Evolutionary conservation across 2,113 vertebrate species (phyloP), one percentile per base, ranked within the genome.

Genomic region (Mirounga angustirostris): DNA sequence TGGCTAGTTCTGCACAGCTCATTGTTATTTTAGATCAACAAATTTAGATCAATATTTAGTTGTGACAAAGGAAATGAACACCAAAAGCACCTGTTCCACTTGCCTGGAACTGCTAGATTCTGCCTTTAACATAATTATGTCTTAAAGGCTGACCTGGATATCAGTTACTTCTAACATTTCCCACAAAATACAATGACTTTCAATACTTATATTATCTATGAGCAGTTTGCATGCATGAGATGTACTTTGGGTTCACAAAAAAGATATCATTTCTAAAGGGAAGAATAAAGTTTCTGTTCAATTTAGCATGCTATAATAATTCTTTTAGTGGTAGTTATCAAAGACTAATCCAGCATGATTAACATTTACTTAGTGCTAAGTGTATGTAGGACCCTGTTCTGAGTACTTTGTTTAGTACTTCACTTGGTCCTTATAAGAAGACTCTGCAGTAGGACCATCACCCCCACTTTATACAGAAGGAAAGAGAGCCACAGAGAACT

Each of bases 21-120:
- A 88, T 24, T 81, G 52, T 28, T 58, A 95, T 79, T 94, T 82
- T 83, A 89, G 40, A 58, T 79, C 5, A 61, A 67, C 3, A 96
- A 54, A 50, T 46, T 58, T 74, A 54, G 24, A 84, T n/a, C 12
- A 80, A 7, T 61, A 65, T 85, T 40, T 30, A 73, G 9, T 1
- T 80, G 33, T 85, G 46, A 94, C 26, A 88, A 89, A 97, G 19
- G 85, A 65, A 88, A 76, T 52, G 28, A 93, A 78, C 9, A 50
- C 6, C 26, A 87, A 69, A 6, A 52, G 14, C 24, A 30, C n/a
- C 24, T 67, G 18, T 16, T 78, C 43, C 19, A 33, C 24, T 56
- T 21, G 71, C 43, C 7, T 8, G 11, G 67, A 94, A 54, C 4
- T 11, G 28, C 36, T 22, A 11, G 67, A 86, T 36, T 46, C 43